Base-by-base conservation (phyloP, 2,888 invertebrate species). In the Eledona agricola region DNA sequence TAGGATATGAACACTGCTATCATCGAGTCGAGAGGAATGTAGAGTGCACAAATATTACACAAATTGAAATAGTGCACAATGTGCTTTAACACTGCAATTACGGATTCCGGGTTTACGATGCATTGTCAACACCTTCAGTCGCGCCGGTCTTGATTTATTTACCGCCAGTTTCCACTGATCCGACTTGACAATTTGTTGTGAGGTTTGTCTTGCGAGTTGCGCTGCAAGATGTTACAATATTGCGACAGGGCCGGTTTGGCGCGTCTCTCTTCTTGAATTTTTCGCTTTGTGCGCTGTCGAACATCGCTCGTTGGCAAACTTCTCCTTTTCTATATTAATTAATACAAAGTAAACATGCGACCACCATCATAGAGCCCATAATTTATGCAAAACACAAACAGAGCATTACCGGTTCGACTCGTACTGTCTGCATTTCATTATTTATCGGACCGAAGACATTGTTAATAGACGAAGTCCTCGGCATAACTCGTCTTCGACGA, bases 301-400 rank as follows among this genome's bases (percentile, higher is more conserved):
- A 29, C 29, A 15, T 34, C 20, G 11, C 7, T 17, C n/a, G n/a
- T n/a, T n/a, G n/a, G 23, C 9, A 3, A 10, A 26, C 26, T 15
- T 5, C 40, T 46, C 19, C 17, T 46, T 31, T 46, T 52, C 52
- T 17, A 37, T 59, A 62, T 60, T 64, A 63, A 65, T 65, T 65
- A 65, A 65, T 62, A 63, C 59, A 59, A 50, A 57, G 40, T 51
- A 29, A 59, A 63, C 65, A 65, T 62, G 63, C 65, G 65, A 65
- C 65, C 65, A 65, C 65, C 65, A 58, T 62, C 60, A 62, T 62
- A 59, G 60, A 59, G 50, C 51, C 54, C 42, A 55, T 65, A 65
- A 65, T 63, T 65, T 65, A 65, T 63, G 59, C 57, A 45, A 61
- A 60, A 60, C 57, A 58, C 58, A 56, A 58, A 46, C 57, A 54